Evolutionary conservation across 2,797 vertebrate genomes (phyloP).

Genomic region (Muscicapa comitata): DNA sequence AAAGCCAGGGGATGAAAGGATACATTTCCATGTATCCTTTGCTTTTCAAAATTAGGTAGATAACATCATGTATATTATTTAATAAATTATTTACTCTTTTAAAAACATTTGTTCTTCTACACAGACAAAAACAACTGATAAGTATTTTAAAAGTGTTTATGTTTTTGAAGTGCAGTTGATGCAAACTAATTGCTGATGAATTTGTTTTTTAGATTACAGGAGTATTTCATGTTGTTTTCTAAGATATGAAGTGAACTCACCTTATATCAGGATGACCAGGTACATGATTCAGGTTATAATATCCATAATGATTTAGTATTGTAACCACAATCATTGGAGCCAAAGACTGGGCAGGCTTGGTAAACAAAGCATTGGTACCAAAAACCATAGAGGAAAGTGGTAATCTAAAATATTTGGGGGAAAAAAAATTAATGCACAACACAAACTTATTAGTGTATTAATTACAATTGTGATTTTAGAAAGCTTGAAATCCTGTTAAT

Average conservation of each 20-base stretch:
- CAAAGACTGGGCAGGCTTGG: constrained; percentile 89
- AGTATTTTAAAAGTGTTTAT: not conserved
- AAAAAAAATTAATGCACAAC: not conserved
- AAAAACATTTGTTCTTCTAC: not conserved
- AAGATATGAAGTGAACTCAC: constrained; percentile 64
- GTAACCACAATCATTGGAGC: constrained; percentile 86
- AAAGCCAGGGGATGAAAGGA: not conserved
- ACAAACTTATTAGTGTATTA: not conserved
- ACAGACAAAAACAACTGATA: not conserved
- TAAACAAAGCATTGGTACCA: constrained; percentile 90
- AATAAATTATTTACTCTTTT: not conserved
- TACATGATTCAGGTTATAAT: constrained; percentile 77
- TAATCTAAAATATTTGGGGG: constrained; percentile 72
- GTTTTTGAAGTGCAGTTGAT: not conserved
- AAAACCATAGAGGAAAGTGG: constrained; percentile 91
- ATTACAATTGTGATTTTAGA: not conserved
- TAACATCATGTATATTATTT: not conserved
- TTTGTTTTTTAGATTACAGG: not conserved
- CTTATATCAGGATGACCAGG: constrained; percentile 58
- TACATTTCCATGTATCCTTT: not conserved
- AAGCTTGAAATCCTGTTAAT: not conserved
- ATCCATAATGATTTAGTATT: constrained; percentile 86
- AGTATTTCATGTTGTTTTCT: not conserved
- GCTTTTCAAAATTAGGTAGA: not conserved
- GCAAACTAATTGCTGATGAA: not conserved